Conservation (phyloP, 2,797 vertebrate genomes). For the Acanthurus tractus region DNA sequence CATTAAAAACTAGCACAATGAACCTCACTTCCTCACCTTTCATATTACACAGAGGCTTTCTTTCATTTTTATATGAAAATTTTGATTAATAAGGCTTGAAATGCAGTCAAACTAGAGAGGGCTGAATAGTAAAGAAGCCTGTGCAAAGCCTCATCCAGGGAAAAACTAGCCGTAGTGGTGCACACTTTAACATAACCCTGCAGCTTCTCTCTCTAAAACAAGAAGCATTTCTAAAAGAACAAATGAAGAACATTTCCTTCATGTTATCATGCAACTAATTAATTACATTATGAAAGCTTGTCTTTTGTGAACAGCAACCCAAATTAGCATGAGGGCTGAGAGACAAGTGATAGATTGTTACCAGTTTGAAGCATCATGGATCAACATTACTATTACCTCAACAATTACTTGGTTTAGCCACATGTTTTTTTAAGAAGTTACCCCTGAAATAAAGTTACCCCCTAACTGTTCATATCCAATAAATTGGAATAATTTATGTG, state of each 20-base stretch:
- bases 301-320: neutral
- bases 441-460: no score
- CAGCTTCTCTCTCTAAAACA: constrained; percentile 1
- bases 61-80: neutral
- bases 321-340: no score
- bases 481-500: neutral
- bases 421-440: no score
- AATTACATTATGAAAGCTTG: constrained; percentile 16
- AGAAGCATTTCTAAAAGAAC: constrained; percentile 1
- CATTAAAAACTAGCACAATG: neutral
- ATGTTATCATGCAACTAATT: constrained; percentile 20
- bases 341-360: no score
- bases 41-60: neutral
- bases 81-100: constrained; percentile 5
- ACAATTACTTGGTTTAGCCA: no score
- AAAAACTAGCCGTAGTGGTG: neutral
- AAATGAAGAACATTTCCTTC: constrained; percentile 23
- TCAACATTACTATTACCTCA: no score
- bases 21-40: neutral
- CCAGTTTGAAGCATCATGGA: no score
- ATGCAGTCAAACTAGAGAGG: neutral
- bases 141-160: neutral
- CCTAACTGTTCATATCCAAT: neutral
- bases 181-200: neutral
- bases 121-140: neutral